Conservation (phyloP, 2,797 vertebrate species). For the Buceros bicornis region DNA sequence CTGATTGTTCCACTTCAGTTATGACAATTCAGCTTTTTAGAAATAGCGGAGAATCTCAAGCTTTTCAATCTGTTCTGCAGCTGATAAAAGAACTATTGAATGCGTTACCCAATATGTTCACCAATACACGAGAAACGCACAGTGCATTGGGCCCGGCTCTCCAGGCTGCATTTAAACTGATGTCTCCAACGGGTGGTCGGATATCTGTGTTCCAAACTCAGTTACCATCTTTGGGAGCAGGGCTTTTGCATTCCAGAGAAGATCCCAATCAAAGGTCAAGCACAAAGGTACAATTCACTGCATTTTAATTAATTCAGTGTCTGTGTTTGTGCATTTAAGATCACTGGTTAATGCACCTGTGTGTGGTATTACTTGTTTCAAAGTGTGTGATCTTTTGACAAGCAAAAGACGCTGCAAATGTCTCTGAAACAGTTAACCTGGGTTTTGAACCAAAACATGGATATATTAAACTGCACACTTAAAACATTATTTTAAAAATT, state of each 20-base stretch:
- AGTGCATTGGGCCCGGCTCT: conserved; percentile 94
- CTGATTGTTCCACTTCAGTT: background rate
- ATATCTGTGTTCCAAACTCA: conserved; percentile 96
- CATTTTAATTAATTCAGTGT: background rate
- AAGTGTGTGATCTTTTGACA: background rate
- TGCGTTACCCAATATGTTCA: conserved; percentile 92
- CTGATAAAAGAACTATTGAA: conserved; percentile 93
- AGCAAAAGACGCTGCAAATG: background rate
- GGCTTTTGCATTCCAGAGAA: conserved; percentile 92
- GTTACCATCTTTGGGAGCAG: conserved; percentile 91
- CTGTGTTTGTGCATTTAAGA: background rate
- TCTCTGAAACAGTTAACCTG: background rate
- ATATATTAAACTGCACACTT: background rate
- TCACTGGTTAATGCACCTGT: background rate
- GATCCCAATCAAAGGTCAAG: conserved; percentile 96
- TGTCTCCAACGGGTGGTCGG: conserved; percentile 94
- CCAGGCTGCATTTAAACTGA: conserved; percentile 95
- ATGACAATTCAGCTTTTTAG: background rate
- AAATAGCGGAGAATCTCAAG: background rate
- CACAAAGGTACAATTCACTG: conserved; percentile 86
- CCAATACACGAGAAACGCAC: conserved; percentile 91
- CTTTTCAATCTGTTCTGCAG: conserved; percentile 77
- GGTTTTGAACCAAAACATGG: background rate
- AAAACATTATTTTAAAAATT: background rate
- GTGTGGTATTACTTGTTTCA: background rate